phyloP scores from a whole-genome alignment of 2,888 invertebrate species.

The Schizotus pectinicornis region DNA sequence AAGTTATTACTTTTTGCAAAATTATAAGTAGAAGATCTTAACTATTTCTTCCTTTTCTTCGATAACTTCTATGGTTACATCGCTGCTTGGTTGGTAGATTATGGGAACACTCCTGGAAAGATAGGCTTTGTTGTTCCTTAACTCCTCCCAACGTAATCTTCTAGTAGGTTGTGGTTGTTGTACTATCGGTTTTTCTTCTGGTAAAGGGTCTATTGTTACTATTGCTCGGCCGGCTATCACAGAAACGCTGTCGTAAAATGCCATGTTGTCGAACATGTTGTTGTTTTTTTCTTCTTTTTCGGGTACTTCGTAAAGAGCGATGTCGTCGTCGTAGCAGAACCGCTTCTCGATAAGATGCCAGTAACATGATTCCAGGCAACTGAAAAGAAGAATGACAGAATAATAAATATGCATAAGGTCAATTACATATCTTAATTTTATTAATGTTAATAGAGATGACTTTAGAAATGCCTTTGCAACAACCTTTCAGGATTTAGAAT shows the following conservation, averaged over 20 bases:
- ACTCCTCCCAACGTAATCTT: conserved; percentile 44
- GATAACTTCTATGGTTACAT: conserved; percentile 22
- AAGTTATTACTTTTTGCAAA: conserved; percentile 5
- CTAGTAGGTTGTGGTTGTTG: conserved; percentile 48
- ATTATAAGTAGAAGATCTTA: not conserved
- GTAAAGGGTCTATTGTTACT: conserved; percentile 55
- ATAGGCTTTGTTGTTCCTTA: conserved; percentile 29
- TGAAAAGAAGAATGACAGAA: conserved; percentile 49
- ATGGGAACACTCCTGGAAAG: conserved; percentile 26
- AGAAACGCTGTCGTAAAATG: conserved; percentile 57
- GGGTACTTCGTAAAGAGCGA: conserved; percentile 64
- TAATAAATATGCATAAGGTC: not conserved
- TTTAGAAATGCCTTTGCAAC: not conserved
- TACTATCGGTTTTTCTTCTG: conserved; percentile 36
- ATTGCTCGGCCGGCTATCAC: conserved; percentile 56
- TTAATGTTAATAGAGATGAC: too few species aligned
- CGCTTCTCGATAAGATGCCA: conserved; percentile 77
- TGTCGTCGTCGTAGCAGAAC: conserved; percentile 76
- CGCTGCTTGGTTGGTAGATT: conserved; percentile 30
- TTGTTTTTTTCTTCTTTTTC: conserved; percentile 50
- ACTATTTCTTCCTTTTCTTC: conserved; percentile 10
- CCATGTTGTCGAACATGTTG: conserved; percentile 55
- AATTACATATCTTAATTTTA: not conserved
- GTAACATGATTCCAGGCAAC: conserved; percentile 74
- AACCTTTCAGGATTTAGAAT: not conserved